A percentile compares a stretch with the other conserved stretches of the same genome.
phyloP scores from a whole-genome alignment of 2,797 vertebrate species.

The Amphiprion clarkii region DNA sequence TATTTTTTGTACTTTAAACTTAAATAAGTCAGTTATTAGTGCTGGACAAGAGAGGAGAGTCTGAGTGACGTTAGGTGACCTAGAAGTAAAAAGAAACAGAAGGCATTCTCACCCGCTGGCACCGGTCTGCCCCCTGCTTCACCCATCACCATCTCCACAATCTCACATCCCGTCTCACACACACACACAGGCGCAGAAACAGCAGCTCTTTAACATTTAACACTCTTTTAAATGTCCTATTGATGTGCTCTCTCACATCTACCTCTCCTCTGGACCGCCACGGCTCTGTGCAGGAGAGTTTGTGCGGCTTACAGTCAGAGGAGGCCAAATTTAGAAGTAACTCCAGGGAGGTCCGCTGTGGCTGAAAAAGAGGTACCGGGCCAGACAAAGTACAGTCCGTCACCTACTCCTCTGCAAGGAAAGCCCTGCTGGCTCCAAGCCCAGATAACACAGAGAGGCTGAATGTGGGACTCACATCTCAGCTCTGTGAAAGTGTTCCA shows the following conservation, averaged over 20 bases:
- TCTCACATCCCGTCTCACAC: conserved; percentile 29
- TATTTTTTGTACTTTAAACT: not conserved
- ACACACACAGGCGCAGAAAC: conserved; percentile 27
- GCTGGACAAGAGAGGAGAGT: conserved; percentile 12
- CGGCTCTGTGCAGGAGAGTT: conserved; percentile 18
- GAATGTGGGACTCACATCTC: conserved; percentile 41
- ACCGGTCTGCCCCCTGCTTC: conserved; percentile 55
- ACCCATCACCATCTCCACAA: conserved; percentile 52
- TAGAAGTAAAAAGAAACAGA: conserved; percentile 85
- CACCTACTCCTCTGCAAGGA: conserved; percentile 68
- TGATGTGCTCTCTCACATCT: conserved; percentile 15
- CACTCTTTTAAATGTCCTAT: conserved; percentile 40
- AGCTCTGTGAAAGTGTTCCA: conserved; percentile 72
- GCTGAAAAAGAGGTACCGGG: conserved; percentile 57
- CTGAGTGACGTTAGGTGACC: conserved; percentile 78
- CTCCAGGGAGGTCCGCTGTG: conserved; percentile 40
- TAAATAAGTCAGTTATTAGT: conserved; percentile 8
- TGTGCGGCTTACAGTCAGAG: conserved; percentile 33
- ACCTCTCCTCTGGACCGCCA: conserved; percentile 23
- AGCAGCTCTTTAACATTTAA: conserved; percentile 44
- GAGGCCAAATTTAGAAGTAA: conserved; percentile 46
- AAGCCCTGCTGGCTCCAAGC: conserved; percentile 74
- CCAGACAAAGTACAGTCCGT: conserved; percentile 66
- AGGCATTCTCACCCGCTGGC: conserved; percentile 77
- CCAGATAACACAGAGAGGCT: conserved; percentile 58